Evolutionary conservation across 2,797 vertebrate genomes (phyloP).

Genomic region (Clarias pachynema): DNA sequence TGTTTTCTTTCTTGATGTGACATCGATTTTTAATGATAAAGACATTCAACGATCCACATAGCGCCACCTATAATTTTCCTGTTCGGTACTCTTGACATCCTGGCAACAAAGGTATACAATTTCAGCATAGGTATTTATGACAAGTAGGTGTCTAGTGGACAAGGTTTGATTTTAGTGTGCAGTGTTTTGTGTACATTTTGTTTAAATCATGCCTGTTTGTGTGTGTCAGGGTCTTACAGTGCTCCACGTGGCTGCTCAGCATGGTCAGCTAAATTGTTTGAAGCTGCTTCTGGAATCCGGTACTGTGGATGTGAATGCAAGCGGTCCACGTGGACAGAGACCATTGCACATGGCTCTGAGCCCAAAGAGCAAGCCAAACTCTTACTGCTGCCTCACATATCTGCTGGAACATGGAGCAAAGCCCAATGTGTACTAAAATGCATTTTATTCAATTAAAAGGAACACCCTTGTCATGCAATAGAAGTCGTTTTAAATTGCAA

Average conservation of each 20-base stretch:
- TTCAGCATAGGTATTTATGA: neutral
- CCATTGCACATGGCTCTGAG: conserved; percentile 69
- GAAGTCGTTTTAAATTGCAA: neutral
- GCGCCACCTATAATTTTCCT: neutral
- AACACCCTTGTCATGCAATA: neutral
- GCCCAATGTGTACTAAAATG: conserved; percentile 60
- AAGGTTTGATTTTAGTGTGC: neutral
- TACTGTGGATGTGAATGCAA: conserved; percentile 51
- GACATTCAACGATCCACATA: neutral
- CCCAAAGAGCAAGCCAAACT: conserved; percentile 48
- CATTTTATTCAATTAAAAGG: neutral
- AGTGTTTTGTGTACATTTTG: neutral
- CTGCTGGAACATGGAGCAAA: conserved; percentile 67
- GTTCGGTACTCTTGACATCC: neutral
- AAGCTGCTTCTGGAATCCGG: conserved; percentile 55
- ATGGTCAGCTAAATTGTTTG: conserved; percentile 58
- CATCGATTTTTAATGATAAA: neutral
- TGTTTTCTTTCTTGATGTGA: neutral
- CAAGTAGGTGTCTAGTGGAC: neutral
- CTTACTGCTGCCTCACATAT: conserved; percentile 60
- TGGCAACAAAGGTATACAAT: neutral
- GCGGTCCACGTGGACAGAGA: conserved; percentile 57
- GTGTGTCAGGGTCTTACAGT: conserved; percentile 59
- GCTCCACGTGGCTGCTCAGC: conserved; percentile 66
- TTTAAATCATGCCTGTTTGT: conserved; percentile 2